Base-by-base conservation (phyloP, 2,888 invertebrate species). In the Cepaea hortensis region DNA sequence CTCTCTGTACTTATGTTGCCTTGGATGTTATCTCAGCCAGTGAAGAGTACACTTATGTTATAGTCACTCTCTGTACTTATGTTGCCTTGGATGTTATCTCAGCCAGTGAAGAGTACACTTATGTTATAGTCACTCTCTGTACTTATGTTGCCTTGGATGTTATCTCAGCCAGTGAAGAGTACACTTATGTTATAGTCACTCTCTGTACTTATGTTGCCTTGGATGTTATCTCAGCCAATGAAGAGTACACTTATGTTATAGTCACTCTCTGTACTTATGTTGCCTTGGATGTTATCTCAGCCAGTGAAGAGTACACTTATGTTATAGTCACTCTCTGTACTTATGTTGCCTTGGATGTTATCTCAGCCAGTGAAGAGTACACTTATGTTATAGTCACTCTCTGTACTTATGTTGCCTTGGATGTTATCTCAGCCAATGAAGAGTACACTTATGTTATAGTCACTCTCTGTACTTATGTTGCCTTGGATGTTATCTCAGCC, bases 401-500 rank as follows among this genome's bases (percentile, higher is more conserved):
- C 35, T 84, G 72, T 84, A 23, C 20, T 83, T 83, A 35, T 35
- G 35, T 35, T 35, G 35, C 35, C 35, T 35, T 77, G 13, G 48
- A 23, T 13, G 9, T 81, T 46, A 81, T 85, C 86, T 70, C 87
- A 91, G 91, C n/a, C n/a, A 35, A 35, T 35, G 35, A 35, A 35
- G 35, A 35, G 35, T 35, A 35, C 35, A 35, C 35, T 35, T 35
- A 35, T 1, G 35, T 35, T 35, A 35, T 35, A 46, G 35, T 72
- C 46, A 35, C 13, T 84, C 11, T 6, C 35, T 84, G 72, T 84
- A 23, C 20, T 83, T 83, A 35, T 35, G 35, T 35, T 35, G 35
- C 35, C 35, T 35, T 77, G 13, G 48, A 23, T 13, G 9, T 81
- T 46, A 81, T 85, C 86, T 70, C 87, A 91, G 91, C n/a, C n/a